Conservation (phyloP, 1,140 invertebrate genomes). For the Hypothenemus hampei region DNA sequence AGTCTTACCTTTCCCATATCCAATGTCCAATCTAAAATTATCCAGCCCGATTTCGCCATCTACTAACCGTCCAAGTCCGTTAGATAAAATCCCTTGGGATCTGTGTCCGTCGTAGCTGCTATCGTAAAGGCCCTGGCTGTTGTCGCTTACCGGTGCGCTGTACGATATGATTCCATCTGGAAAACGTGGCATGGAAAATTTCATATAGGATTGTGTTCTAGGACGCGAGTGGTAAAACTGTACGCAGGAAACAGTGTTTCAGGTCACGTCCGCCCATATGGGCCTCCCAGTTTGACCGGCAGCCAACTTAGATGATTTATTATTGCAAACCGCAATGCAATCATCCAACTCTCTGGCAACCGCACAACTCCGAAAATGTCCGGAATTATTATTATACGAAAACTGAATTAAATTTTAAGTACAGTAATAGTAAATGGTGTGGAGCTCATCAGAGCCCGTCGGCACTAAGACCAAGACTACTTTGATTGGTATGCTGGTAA, state of each 20-base stretch:
- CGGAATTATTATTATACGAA: too few species aligned
- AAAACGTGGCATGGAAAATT: conserved; percentile 26
- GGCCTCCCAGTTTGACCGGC: conserved; percentile 1
- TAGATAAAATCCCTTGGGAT: conserved; percentile 47
- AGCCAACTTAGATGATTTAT: not conserved
- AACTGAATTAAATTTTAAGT: not conserved
- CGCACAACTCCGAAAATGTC: too few species aligned
- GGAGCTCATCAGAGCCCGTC: not conserved
- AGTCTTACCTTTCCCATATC: conserved; percentile 54
- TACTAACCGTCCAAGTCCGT: conserved; percentile 65
- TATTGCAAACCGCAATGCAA: not conserved
- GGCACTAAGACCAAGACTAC: too few species aligned
- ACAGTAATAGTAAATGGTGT: not conserved
- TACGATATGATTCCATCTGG: conserved; percentile 68
- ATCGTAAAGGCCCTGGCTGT: conserved; percentile 57
- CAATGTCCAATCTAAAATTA: conserved; percentile 62
- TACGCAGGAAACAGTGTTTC: not conserved
- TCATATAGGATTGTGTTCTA: not conserved
- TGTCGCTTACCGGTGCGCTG: conserved; percentile 59
- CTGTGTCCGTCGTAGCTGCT: conserved; percentile 66
- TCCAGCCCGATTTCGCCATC: conserved; percentile 66
- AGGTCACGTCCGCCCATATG: conserved; percentile 1
- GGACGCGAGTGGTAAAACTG: not conserved
- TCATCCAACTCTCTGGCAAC: too few species aligned
- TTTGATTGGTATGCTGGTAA: too few species aligned